A percentile compares a stretch with the other conserved stretches of the same genome.
Evolutionary conservation across 2,113 vertebrate genomes (phyloP).

Genomic region (Urocynchramus pylzowi): DNA sequence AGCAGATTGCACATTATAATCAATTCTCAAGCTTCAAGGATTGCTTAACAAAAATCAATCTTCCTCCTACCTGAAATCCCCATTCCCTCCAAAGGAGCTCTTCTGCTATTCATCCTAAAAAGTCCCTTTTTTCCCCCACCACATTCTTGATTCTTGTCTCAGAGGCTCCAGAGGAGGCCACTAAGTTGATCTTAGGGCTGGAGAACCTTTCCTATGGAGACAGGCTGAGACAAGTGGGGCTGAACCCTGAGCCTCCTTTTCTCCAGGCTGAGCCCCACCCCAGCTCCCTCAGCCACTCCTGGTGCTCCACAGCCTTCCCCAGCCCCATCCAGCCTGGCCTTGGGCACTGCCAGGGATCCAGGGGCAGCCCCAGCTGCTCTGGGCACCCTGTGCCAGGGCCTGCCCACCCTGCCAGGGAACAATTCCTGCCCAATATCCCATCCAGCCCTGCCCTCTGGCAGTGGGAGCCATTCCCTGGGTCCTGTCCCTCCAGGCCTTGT

Average conservation of each 20-base stretch:
- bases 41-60: neutral
- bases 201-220: neutral
- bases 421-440: neutral
- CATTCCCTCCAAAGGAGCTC: neutral
- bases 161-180: neutral
- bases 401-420: neutral
- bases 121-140: neutral
- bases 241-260: neutral
- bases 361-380: neutral
- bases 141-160: neutral
- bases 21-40: neutral
- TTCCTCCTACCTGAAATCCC: neutral
- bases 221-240: neutral
- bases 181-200: neutral
- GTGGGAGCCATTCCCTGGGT: neutral
- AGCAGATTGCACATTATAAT: neutral
- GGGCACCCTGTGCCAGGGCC: neutral
- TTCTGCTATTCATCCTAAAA: neutral
- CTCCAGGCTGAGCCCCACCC: neutral
- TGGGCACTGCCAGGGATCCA: neutral
- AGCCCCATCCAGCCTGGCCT: neutral
- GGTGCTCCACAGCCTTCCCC: neutral
- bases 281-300: neutral
- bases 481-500: neutral
- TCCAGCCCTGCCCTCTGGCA: neutral